Evolutionary conservation across 2,888 invertebrate genomes (phyloP).

Genomic region (Dasysyrphus albostriatus): DNA sequence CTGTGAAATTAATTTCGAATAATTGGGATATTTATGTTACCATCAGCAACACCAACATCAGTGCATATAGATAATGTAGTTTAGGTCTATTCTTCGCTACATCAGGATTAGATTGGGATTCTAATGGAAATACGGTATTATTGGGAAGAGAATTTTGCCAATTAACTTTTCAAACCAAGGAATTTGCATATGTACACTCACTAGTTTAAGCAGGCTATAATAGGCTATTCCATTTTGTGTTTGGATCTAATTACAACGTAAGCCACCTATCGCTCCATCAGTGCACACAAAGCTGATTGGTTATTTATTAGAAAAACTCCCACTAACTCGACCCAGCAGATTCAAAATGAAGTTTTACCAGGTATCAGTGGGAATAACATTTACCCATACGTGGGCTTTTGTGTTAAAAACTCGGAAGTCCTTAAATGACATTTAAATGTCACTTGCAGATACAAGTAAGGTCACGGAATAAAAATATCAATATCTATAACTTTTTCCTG

Average conservation of each 20-base stretch:
- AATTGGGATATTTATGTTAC: constrained; percentile 57
- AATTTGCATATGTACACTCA: constrained; percentile 7
- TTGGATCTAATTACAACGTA: not conserved
- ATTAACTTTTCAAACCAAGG: constrained; percentile 17
- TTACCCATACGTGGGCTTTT: too few species aligned
- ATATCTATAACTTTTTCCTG: too few species aligned
- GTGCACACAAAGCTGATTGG: too few species aligned
- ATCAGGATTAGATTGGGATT: constrained; percentile 21
- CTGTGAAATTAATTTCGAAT: constrained; percentile 64
- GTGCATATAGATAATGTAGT: not conserved
- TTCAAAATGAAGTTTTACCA: too few species aligned
- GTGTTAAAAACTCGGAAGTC: too few species aligned
- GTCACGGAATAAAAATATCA: too few species aligned
- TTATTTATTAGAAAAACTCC: too few species aligned
- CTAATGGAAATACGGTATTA: not conserved
- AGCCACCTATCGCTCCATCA: not conserved
- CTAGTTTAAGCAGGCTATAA: not conserved
- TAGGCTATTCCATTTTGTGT: not conserved
- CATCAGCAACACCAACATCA: not conserved
- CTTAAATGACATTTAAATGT: too few species aligned
- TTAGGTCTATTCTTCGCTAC: not conserved
- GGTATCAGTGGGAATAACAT: too few species aligned
- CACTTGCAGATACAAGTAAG: too few species aligned
- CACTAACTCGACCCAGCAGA: too few species aligned
- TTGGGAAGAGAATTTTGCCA: constrained; percentile 16